Percentiles rank a stretch among this genome's conserved stretches.
Conservation (phyloP, 2,888 invertebrate genomes). For the Theretra japonica region DNA sequence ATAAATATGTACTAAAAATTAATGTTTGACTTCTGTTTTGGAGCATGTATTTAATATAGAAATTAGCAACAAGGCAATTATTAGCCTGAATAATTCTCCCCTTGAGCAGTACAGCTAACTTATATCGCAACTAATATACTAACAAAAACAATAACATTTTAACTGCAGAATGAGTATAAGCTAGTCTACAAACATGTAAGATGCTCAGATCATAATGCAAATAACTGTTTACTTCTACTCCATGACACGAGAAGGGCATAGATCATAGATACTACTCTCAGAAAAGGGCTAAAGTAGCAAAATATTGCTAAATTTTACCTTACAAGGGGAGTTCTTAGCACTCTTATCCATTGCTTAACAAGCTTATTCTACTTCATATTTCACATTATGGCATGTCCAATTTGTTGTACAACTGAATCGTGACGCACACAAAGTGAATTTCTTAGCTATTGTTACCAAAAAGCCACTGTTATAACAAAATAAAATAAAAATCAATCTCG, state of each 20-base stretch:
- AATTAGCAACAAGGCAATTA: conserved; percentile 17
- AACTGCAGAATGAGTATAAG: conserved; percentile 26
- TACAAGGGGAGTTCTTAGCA: conserved; percentile 79
- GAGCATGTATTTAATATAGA: background rate
- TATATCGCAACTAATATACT: conserved; percentile 17
- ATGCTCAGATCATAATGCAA: conserved; percentile 15
- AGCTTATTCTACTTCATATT: conserved; percentile 72
- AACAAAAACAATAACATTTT: conserved; percentile 20
- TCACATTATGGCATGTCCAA: conserved; percentile 74
- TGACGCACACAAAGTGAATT: conserved; percentile 74
- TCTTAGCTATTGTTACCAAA: conserved; percentile 77
- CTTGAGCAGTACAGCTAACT: conserved; percentile 21
- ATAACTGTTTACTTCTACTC: conserved; percentile 24
- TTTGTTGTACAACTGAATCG: conserved; percentile 63
- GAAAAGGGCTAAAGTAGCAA: conserved; percentile 54
- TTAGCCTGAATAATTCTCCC: conserved; percentile 21
- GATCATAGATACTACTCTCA: conserved; percentile 26
- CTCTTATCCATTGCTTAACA: conserved; percentile 79
- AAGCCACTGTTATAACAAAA: conserved; percentile 80
- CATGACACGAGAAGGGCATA: conserved; percentile 23
- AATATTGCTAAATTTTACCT: conserved; percentile 75
- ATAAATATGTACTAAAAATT: background rate
- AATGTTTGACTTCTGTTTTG: background rate
- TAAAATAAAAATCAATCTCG: conserved; percentile 79
- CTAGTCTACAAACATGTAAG: conserved; percentile 25